Conservation (phyloP, 2,888 invertebrate genomes). For the Campoplex capitator region DNA sequence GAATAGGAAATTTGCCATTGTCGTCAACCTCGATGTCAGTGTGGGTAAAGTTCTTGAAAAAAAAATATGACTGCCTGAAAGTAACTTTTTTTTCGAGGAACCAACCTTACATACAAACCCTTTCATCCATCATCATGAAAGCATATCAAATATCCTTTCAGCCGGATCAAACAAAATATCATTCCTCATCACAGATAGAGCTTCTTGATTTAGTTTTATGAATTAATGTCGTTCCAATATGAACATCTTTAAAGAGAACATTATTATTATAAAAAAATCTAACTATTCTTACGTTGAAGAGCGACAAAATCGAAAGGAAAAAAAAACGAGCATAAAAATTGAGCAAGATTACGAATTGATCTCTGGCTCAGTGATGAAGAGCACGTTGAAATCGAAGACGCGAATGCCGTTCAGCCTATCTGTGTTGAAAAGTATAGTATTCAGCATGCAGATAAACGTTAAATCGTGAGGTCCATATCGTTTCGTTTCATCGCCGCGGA, state of each 20-base stretch:
- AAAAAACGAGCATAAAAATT: neutral
- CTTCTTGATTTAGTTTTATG: neutral
- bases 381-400: constrained; percentile 2
- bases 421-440: constrained; percentile 27
- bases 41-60: neutral
- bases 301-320: neutral
- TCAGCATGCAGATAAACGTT: constrained; percentile 38
- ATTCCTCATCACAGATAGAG: neutral
- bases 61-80: neutral
- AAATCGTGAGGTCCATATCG: constrained; percentile 40
- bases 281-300: neutral
- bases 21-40: neutral
- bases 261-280: neutral
- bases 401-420: constrained; percentile 21
- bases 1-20: neutral
- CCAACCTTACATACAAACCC: too few relatives aligned
- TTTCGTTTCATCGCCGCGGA: neutral
- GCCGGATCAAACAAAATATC: neutral
- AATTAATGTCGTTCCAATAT: neutral
- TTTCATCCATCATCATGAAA: too few relatives aligned
- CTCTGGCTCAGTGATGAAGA: neutral
- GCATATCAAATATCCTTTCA: neutral
- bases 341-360: neutral
- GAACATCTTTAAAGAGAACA: neutral
- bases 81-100: neutral